Evolutionary conservation across 2,888 invertebrate species (phyloP).

Genomic region (Agrochola litura): DNA sequence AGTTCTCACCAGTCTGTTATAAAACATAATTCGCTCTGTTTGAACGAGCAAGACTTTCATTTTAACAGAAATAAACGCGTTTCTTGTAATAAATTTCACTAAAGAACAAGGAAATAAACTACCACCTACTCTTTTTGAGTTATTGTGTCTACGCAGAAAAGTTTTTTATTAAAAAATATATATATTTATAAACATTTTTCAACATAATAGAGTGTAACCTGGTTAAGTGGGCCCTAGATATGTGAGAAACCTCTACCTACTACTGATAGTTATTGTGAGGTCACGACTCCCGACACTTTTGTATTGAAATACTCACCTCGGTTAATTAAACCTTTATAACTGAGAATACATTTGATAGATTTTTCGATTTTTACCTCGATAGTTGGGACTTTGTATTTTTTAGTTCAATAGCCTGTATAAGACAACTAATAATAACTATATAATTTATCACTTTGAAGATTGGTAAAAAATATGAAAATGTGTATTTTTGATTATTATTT

Average conservation of each 20-base stretch:
- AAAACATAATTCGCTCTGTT: constrained; percentile 41
- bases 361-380: background rate
- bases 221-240: background rate
- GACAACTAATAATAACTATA: background rate
- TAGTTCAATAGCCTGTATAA: background rate
- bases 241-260: background rate
- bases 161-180: constrained; percentile 17
- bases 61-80: constrained; percentile 48
- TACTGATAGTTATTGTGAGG: background rate
- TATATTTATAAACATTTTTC: background rate
- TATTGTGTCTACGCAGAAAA: constrained; percentile 26
- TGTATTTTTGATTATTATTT: background rate
- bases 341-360: background rate
- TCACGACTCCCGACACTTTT: background rate
- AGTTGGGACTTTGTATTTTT: background rate
- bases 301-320: background rate
- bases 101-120: constrained; percentile 54
- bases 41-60: constrained; percentile 40
- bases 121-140: constrained; percentile 55
- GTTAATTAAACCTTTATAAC: background rate
- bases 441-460: background rate
- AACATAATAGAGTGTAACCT: background rate
- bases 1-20: constrained; percentile 47
- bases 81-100: constrained; percentile 49
- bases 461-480: background rate